A percentile compares a stretch with the other conserved stretches of the same genome.
Conservation (phyloP, 37 sponge, comb jelly and placozoan species). For the Haliclona indistincta region DNA sequence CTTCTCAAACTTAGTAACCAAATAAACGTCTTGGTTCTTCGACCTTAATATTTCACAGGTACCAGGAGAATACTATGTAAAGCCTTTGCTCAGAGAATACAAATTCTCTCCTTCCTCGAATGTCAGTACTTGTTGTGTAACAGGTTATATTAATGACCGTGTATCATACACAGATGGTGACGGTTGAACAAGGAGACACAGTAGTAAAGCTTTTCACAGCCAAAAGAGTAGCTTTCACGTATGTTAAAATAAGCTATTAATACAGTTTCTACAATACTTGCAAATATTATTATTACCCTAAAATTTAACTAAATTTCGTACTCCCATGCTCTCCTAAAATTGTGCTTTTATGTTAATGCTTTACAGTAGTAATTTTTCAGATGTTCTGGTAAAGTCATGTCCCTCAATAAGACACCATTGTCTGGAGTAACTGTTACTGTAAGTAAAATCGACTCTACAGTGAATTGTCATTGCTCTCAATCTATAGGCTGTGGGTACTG, state of each 20-base stretch:
- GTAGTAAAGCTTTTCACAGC: slow-evolving; percentile 42
- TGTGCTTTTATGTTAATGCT: neutral
- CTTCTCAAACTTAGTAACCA: slow-evolving; percentile 49
- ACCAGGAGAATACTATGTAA: slow-evolving; percentile 75
- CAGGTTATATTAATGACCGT: too few species aligned
- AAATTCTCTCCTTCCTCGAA: slow-evolving; percentile 67
- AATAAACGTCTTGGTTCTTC: neutral
- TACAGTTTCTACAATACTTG: too few species aligned
- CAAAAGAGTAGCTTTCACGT: slow-evolving; percentile 78
- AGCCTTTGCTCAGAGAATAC: slow-evolving; percentile 79
- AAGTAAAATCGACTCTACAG: neutral
- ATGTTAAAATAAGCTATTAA: too few species aligned
- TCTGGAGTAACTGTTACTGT: slow-evolving; percentile 53
- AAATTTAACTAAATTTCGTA: neutral
- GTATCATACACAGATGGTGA: slow-evolving; percentile 29
- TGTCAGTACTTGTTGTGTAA: slow-evolving; percentile 16
- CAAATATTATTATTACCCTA: too few species aligned
- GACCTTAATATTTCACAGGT: slow-evolving; percentile 25
- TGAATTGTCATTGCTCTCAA: neutral
- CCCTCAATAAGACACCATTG: slow-evolving; percentile 58
- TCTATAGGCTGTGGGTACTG: neutral
- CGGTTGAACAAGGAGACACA: slow-evolving; percentile 35
- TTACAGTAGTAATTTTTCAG: slow-evolving; percentile 19
- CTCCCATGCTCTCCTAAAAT: neutral
- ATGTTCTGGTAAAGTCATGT: slow-evolving; percentile 59